A percentile compares a stretch with the other conserved stretches of the same genome.
phyloP scores from a whole-genome alignment of 2,888 invertebrate species.

The Amphipyra tragopoginis region DNA sequence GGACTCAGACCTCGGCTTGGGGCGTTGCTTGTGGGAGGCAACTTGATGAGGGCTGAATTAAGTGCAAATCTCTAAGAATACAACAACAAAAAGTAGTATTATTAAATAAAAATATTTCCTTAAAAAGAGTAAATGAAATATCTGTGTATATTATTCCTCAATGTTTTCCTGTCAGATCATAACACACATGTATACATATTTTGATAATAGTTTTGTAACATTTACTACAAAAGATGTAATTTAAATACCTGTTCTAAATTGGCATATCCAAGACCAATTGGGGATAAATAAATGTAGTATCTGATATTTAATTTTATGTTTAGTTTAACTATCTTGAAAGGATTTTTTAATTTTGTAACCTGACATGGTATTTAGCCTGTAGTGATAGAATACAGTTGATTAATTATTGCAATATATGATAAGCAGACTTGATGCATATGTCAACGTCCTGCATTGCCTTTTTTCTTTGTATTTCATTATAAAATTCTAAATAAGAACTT shows the following conservation, averaged over 20 bases:
- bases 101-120: conserved; percentile 33
- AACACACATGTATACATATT: conserved; percentile 1
- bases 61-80: background rate
- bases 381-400: conserved; percentile 14
- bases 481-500: no score
- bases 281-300: no score
- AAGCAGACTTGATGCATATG: background rate
- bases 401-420: conserved; percentile 16
- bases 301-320: no score
- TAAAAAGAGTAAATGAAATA: conserved; percentile 18
- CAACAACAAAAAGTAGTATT: background rate
- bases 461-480: no score
- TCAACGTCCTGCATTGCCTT: no score
- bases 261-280: no score
- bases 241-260: no score
- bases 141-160: conserved; percentile 2
- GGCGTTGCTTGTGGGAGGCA: no score
- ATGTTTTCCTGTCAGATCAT: conserved; percentile 33
- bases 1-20: no score
- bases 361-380: background rate
- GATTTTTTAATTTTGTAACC: conserved; percentile 18
- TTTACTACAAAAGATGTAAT: background rate
- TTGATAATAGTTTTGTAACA: background rate
- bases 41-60: no score
- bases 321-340: no score